Conservation (phyloP, 23 tunicate species). For the Phallusia fumigata region DNA sequence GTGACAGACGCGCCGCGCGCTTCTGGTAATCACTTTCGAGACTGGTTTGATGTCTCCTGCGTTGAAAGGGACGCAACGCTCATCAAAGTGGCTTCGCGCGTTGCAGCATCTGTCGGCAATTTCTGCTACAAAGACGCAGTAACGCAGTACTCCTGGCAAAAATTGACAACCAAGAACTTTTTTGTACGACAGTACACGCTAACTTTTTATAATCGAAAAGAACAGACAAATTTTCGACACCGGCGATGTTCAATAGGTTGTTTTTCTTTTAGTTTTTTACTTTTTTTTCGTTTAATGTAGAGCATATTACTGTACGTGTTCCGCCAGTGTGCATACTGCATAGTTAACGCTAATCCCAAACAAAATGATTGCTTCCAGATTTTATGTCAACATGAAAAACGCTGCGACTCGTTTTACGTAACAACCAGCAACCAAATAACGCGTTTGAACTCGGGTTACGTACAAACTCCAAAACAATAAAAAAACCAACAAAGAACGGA, state of each 20-base stretch:
- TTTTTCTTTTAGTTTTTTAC: no score
- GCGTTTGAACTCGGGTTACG: background rate
- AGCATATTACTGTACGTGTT: no score
- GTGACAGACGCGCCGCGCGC: background rate
- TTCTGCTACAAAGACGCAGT: background rate
- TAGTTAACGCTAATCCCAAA: background rate
- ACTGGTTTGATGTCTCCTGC: background rate
- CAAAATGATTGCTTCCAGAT: background rate
- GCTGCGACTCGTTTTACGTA: background rate
- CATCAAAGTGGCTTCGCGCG: background rate
- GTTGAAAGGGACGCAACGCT: background rate
- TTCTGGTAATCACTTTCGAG: background rate
- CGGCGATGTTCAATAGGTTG: no score
- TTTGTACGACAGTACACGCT: no score
- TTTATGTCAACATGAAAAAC: background rate
- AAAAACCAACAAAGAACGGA: background rate
- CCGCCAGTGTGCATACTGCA: no score
- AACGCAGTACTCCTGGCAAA: no score
- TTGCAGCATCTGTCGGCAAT: no score
- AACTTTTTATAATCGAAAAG: no score
- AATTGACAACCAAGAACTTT: no score
- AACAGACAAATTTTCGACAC: no score
- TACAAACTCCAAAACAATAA: no score
- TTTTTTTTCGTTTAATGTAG: no score
- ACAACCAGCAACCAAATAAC: background rate